Evolutionary conservation across 1,140 invertebrate genomes (phyloP), one percentile per base, ranked within the genome.

Genomic region (Saxidomus purpurata): DNA sequence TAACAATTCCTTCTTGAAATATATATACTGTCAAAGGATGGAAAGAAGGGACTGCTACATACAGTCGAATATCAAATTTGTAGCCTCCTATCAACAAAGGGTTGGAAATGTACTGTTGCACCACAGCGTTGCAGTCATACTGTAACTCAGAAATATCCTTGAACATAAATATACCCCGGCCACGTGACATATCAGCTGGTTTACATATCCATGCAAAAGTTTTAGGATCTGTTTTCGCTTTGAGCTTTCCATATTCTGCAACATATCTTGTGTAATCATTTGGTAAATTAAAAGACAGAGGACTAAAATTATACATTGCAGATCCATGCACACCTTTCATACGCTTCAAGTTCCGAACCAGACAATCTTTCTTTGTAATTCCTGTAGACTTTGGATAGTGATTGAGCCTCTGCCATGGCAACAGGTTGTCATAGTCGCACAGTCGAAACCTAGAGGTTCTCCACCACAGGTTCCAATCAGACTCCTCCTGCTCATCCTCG

Each of bases 381-480:
- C 97, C 97, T 40, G 97, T 97, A 22, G 97, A 97, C 94, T 98
- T 97, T 2, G 98, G 98, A 93, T 98, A 98, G 92, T 98, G 98
- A 94, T 98, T 98, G 90, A 98, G 93, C 92, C 98, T 97, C 97
- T 98, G 98, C 97, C 97, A 97, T 90, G 97, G 96, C 40, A 97
- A 96, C 52, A 98, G 96, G 55, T 97, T 96, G 92, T 97, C 97
- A 91, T 98, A 97, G 93, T 97, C 97, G 19, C 96, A 96, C 25
- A 96, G 95, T 0, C 97, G 97, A 92, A 98, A 98, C 13, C 97
- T 97, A 15, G 97, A 97, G 4, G 97, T 94, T 97, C 96, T 90
- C 98, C 98, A 98, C 98, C 98, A 98, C 1, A 98, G 96, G 94
- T 98, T 98, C 98, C 98, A 98, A 83, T 97, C 97, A 87, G 97